Evolutionary conservation across 2,888 invertebrate genomes (phyloP).

Genomic region (Syrista parreyssii): DNA sequence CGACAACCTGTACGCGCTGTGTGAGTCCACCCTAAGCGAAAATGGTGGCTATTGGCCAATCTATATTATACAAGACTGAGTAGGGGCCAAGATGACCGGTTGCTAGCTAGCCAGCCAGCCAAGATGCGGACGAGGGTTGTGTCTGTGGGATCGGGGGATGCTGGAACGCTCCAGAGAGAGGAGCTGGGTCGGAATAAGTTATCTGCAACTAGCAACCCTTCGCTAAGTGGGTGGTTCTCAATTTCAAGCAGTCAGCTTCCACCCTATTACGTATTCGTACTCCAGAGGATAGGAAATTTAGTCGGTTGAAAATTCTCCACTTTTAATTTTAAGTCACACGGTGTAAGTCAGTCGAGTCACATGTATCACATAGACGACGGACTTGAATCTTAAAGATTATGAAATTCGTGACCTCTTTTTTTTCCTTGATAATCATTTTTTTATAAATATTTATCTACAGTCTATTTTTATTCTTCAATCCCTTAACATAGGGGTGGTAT

Average conservation of each 20-base stretch:
- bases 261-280: background rate
- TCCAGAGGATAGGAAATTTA: background rate
- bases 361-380: background rate
- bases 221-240: slow-evolving; percentile 59
- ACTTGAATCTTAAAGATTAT: background rate
- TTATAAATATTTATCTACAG: background rate
- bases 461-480: background rate
- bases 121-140: slow-evolving; percentile 49
- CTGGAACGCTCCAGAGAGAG: slow-evolving; percentile 30
- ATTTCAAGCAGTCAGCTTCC: slow-evolving; percentile 32
- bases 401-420: background rate
- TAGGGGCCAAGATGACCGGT: slow-evolving; percentile 55
- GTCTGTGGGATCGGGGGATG: slow-evolving; percentile 36
- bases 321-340: background rate
- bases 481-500: background rate
- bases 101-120: slow-evolving; percentile 37
- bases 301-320: background rate
- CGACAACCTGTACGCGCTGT: slow-evolving; percentile 59
- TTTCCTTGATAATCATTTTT: background rate
- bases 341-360: background rate
- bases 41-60: slow-evolving; percentile 20
- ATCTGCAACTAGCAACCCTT: slow-evolving; percentile 62
- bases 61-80: slow-evolving; percentile 6
- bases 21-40: slow-evolving; percentile 32
- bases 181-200: slow-evolving; percentile 56